A percentile compares a stretch with the other conserved stretches of the same genome.
These are phyloP conservation scores for Poicephalus meyeri DNA, from an alignment of 2,113 vertebrate species.

Conservation along the genomic window DNA sequence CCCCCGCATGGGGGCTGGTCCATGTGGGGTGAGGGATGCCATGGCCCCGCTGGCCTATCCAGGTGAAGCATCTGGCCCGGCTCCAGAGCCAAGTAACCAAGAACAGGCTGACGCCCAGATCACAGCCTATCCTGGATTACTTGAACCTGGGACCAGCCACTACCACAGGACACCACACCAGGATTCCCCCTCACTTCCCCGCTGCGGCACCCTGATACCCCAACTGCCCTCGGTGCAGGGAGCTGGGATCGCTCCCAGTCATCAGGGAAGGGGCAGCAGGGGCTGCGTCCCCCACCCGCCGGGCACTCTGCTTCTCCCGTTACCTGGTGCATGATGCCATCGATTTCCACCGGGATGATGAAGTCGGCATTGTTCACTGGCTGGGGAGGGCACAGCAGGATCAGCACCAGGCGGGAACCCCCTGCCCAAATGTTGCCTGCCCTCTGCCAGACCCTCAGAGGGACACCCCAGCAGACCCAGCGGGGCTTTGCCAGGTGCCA, in stretches of 20 bases:
- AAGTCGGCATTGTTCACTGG: conserved; percentile 94
- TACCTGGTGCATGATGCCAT: conserved; percentile 94
- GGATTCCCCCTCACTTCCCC: not conserved
- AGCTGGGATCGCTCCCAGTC: fast-evolving
- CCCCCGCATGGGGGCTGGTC: not conserved
- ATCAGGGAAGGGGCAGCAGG: fast-evolving
- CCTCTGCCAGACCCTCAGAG: not conserved
- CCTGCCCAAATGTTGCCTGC: not conserved
- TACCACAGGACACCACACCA: not conserved
- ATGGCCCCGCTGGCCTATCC: fast-evolving
- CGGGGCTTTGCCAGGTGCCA: not conserved
- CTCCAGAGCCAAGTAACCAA: conserved; percentile 93
- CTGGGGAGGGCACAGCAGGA: conserved; percentile 60
- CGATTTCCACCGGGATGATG: conserved; percentile 92
- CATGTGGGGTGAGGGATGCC: fast-evolving
- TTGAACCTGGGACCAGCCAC: conserved; percentile 89
- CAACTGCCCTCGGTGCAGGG: fast-evolving
- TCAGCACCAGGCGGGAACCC: not conserved
- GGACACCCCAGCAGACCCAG: not conserved
- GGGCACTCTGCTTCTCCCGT: not conserved
- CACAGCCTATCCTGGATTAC: conserved; percentile 99
- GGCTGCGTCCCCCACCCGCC: not conserved
- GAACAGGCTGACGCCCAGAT: conserved; percentile 89
- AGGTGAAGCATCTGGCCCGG: conserved; percentile 48
- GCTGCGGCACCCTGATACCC: not conserved